phyloP scores from a whole-genome alignment of 1,140 invertebrate species.

The Hestina assimilis region DNA sequence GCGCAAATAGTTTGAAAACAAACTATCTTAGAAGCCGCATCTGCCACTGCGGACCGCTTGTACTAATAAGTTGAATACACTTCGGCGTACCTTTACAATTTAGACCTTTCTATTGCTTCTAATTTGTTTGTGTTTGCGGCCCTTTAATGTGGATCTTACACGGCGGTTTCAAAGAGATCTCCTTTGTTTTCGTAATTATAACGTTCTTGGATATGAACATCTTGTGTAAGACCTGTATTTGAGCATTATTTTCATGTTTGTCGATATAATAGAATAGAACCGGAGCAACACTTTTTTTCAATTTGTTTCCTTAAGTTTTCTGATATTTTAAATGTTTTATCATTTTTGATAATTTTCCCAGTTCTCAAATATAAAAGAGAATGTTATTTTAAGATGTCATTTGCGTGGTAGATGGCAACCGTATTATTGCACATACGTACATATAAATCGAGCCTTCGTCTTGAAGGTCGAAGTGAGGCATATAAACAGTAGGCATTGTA shows the following conservation, averaged over 20 bases:
- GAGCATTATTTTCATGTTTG: constrained; percentile 24
- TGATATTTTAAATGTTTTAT: too few relatives aligned
- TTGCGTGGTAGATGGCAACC: background rate
- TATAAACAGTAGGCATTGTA: constrained; percentile 37
- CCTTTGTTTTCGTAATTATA: constrained; percentile 64
- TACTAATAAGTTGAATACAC: constrained; percentile 57
- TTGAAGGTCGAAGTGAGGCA: constrained; percentile 14
- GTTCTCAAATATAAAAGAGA: too few relatives aligned
- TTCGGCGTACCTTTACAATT: constrained; percentile 53
- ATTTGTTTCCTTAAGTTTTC: too few relatives aligned
- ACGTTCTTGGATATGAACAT: constrained; percentile 37
- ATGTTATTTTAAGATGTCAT: background rate
- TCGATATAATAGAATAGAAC: background rate
- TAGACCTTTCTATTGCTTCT: constrained; percentile 61
- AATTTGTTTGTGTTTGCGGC: constrained; percentile 63
- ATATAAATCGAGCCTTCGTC: constrained; percentile 1
- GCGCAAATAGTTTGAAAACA: constrained; percentile 26
- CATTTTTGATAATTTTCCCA: too few relatives aligned
- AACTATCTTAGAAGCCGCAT: constrained; percentile 34
- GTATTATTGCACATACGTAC: background rate
- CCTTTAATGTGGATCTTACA: constrained; percentile 61
- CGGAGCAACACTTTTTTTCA: background rate
- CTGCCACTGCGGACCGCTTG: constrained; percentile 21
- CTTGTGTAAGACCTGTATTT: constrained; percentile 41
- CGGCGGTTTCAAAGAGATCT: constrained; percentile 48